phyloP scores from a whole-genome alignment of 2,888 invertebrate species.

The Stenchaetothrips biformis region DNA sequence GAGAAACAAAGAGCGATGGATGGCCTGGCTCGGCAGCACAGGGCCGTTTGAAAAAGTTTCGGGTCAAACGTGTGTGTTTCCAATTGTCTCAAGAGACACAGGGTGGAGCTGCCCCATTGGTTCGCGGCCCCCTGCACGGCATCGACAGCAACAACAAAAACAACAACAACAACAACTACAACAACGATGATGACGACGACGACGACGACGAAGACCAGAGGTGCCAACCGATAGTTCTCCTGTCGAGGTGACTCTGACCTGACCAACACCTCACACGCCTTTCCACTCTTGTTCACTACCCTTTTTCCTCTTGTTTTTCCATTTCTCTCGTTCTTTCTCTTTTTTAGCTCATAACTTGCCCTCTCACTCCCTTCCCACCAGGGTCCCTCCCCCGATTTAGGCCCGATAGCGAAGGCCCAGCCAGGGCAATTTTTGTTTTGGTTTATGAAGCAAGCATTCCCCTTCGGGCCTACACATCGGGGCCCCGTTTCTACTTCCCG shows the following conservation, averaged over 20 bases:
- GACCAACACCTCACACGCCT: too few species aligned
- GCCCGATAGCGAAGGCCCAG: background rate
- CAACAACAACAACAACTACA: too few species aligned
- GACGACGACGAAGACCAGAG: too few species aligned
- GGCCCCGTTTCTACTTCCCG: background rate
- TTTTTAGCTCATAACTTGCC: background rate
- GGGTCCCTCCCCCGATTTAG: background rate
- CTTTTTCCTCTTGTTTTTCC: background rate
- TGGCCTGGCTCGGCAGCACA: too few species aligned
- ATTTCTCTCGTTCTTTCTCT: background rate
- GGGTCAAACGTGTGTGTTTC: background rate
- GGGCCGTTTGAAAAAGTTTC: background rate
- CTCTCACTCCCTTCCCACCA: background rate
- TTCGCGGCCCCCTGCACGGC: background rate
- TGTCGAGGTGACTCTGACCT: too few species aligned
- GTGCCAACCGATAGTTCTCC: too few species aligned
- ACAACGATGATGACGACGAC: too few species aligned
- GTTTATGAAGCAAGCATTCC: background rate
- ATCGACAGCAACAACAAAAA: background rate
- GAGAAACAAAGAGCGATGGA: too few species aligned
- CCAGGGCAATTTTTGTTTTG: conserved; percentile 1
- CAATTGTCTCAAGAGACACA: background rate
- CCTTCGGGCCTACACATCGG: background rate
- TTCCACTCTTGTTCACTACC: too few species aligned
- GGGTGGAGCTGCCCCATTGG: background rate